These are phyloP conservation scores for Drosophila ambigua DNA, from an alignment of 1,140 invertebrate species.

Conservation along the genomic window DNA sequence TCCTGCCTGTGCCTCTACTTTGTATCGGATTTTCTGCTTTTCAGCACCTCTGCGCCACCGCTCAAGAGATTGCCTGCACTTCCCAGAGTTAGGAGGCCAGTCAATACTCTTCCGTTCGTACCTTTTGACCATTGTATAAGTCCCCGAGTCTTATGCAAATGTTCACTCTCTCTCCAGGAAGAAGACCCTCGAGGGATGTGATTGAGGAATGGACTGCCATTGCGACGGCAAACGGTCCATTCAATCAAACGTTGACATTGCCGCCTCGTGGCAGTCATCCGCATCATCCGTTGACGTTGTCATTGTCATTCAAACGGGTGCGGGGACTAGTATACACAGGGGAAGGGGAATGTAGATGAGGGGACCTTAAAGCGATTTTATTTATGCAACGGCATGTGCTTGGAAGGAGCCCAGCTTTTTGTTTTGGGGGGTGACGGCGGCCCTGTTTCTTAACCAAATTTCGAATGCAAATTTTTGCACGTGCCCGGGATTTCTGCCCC, in stretches of 20 bases:
- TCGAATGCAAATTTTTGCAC: constrained; percentile 78
- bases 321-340: not conserved
- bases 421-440: not conserved
- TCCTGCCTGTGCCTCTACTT: too few species aligned
- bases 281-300: constrained; percentile 30
- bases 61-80: constrained; percentile 27
- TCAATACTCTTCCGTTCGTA: not conserved
- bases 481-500: constrained; percentile 30
- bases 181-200: constrained; percentile 12
- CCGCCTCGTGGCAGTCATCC: constrained; percentile 42
- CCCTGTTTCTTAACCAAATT: constrained; percentile 75
- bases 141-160: constrained; percentile 69
- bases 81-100: too few species aligned
- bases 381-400: constrained; percentile 79
- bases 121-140: constrained; percentile 61
- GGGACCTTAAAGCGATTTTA: constrained; percentile 71
- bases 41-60: not conserved
- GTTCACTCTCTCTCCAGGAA: not conserved
- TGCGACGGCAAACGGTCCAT: constrained; percentile 41
- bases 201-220: constrained; percentile 26
- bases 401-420: constrained; percentile 40
- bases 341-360: not conserved
- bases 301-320: constrained; percentile 40
- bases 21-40: constrained; percentile 2
- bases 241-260: constrained; percentile 72